phyloP scores from a whole-genome alignment of 2,888 invertebrate species.

The Lottia scabra region DNA sequence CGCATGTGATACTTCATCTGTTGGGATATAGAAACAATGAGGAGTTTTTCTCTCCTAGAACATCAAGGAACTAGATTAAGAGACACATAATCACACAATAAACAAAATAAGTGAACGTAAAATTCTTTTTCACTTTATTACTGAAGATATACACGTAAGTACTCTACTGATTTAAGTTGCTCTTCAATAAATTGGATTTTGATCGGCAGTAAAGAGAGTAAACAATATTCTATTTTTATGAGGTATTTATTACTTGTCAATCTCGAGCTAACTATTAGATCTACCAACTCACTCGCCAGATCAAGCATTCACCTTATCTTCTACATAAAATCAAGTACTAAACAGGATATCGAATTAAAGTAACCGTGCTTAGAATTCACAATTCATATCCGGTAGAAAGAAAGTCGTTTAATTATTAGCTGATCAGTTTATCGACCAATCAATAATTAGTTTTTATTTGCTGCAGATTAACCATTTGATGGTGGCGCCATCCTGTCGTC shows the following conservation, averaged over 20 bases:
- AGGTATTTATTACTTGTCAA: no score
- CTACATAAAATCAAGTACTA: background rate
- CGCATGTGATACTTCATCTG: no score
- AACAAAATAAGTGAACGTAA: background rate
- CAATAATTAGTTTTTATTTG: constrained; percentile 3
- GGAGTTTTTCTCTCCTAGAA: background rate
- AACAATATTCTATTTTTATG: no score
- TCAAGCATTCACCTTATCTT: background rate
- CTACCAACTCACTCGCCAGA: background rate
- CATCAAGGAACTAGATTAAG: background rate
- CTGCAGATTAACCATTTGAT: background rate
- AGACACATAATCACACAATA: background rate
- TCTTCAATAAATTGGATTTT: background rate
- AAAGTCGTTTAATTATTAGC: background rate
- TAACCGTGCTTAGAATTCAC: constrained; percentile 2
- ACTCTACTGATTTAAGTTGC: no score
- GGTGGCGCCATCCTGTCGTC: background rate
- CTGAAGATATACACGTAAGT: no score
- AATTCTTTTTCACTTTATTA: no score
- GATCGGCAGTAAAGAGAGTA: no score
- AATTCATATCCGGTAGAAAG: background rate
- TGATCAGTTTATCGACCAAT: constrained; percentile 2
- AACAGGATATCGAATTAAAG: constrained; percentile 1
- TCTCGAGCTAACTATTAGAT: background rate
- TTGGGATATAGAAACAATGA: no score